Evolutionary conservation across 1,140 invertebrate species (phyloP).

Genomic region (Cephus cinctus): DNA sequence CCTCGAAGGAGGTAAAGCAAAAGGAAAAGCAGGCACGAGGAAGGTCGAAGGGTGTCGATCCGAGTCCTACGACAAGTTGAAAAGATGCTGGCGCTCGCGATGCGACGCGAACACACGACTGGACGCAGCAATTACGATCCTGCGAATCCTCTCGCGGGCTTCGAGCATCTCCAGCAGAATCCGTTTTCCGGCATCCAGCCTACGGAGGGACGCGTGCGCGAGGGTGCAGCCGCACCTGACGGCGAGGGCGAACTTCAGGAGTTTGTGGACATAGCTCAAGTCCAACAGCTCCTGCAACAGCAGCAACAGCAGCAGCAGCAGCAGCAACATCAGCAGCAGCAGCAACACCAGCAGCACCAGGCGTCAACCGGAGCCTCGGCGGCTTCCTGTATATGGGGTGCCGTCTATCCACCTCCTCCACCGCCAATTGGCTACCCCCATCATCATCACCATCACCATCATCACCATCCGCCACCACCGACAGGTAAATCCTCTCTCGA

Average conservation of each 20-base stretch:
- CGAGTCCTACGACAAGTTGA: conserved; percentile 32
- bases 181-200: conserved; percentile 37
- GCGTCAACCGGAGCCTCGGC: conserved; percentile 20
- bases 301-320: conserved; percentile 44
- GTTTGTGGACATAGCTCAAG: conserved; percentile 50
- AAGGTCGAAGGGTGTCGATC: background rate
- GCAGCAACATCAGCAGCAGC: conserved; percentile 36
- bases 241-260: conserved; percentile 47
- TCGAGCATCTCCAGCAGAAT: conserved; percentile 49
- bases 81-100: conserved; percentile 55
- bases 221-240: conserved; percentile 28
- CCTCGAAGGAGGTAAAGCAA: too few species aligned
- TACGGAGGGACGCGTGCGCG: conserved; percentile 32
- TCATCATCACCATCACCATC: conserved; percentile 41
- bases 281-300: conserved; percentile 47
- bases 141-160: conserved; percentile 44
- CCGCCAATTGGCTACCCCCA: conserved; percentile 41
- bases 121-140: conserved; percentile 51
- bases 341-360: conserved; percentile 28
- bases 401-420: conserved; percentile 47
- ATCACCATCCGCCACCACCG: conserved; percentile 35
- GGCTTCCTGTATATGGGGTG: conserved; percentile 44
- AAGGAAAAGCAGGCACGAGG: too few species aligned
- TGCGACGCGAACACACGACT: conserved; percentile 54
- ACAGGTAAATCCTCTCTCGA: conserved; percentile 36